Evolutionary conservation across 2,797 vertebrate species (phyloP).

Genomic region (Coendou prehensilis): DNA sequence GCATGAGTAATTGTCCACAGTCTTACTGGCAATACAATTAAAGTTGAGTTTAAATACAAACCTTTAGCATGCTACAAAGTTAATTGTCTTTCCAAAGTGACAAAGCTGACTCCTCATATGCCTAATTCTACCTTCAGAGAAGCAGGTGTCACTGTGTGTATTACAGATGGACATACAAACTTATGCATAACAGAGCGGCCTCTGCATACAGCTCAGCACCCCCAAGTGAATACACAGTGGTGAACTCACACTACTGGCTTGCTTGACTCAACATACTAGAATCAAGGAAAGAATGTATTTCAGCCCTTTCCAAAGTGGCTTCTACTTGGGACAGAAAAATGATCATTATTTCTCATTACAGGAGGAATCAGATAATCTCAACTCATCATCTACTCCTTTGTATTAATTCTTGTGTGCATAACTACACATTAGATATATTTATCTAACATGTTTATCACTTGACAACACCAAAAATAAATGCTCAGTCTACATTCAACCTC

Average conservation of each 20-base stretch:
- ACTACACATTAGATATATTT: not conserved
- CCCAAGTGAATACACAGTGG: not conserved
- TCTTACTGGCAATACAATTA: conserved; percentile 28
- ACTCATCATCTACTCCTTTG: not conserved
- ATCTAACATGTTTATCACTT: not conserved
- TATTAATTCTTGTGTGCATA: not conserved
- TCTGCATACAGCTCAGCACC: not conserved
- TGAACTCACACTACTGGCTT: not conserved
- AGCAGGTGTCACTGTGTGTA: not conserved
- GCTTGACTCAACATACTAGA: not conserved
- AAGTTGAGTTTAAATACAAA: conserved; percentile 22
- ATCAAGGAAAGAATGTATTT: not conserved
- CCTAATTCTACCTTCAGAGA: not conserved
- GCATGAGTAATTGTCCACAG: not conserved
- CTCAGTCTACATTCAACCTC: not conserved
- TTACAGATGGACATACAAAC: not conserved
- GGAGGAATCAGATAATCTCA: not conserved
- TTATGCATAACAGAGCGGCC: no score
- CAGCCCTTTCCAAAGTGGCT: not conserved
- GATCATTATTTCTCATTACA: not conserved
- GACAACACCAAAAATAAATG: not conserved
- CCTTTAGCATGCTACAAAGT: conserved; percentile 28
- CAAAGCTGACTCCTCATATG: not conserved
- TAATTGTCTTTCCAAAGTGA: conserved; percentile 24
- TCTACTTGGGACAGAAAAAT: not conserved